Base-by-base conservation (phyloP, 2,797 vertebrate genomes). In the Chelon labrosus region DNA sequence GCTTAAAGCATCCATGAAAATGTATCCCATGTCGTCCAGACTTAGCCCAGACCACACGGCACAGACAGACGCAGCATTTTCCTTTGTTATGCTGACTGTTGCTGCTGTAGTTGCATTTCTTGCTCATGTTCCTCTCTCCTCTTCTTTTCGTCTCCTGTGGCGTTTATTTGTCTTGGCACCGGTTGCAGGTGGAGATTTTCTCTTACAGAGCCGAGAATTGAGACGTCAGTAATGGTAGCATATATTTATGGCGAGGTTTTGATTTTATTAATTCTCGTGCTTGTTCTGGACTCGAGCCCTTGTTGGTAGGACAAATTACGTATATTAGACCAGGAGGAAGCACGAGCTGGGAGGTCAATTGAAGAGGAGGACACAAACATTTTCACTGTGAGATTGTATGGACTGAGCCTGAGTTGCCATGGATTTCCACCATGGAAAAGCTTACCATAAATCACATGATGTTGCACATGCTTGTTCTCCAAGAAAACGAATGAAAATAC, bases 91-190 rank as follows among this genome's bases (percentile, higher is more conserved):
- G 84, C 74, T 82, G 77, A 80, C 69, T 47, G 55, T 70, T 84
- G 71, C 77, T 89, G 83, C 82, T 66, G 77, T 69, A 76, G 75
- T 61, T 81, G 80, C 79, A 66, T 70, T 83, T 82, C 74, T 85
- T 56, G 56, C 73, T 59, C 60, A 2, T 59, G 55, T 71, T 75
- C 58, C 44, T 46, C 55, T 82, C 70, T 67, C 55, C 19, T 20
- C 12, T 42, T 46, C 47, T 60, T 22, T 39, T 75, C 49, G 52
- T 51, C 58, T 67, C 58, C 53, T 20, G 61, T 61, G 61, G 53
- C 65, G 50, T 75, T 75, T 83, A 73, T 86, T 91, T 84, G 55
- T 82, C 54, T 87, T 90, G 91, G 88, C 82, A 58, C 42, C 27
- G 27, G 51, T 27, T 69, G 61, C 10, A 57, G 70, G 59, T 67